Evolutionary conservation across 2,113 vertebrate species (phyloP), one percentile per base, ranked within the genome.

Genomic region (Alethe castanea): DNA sequence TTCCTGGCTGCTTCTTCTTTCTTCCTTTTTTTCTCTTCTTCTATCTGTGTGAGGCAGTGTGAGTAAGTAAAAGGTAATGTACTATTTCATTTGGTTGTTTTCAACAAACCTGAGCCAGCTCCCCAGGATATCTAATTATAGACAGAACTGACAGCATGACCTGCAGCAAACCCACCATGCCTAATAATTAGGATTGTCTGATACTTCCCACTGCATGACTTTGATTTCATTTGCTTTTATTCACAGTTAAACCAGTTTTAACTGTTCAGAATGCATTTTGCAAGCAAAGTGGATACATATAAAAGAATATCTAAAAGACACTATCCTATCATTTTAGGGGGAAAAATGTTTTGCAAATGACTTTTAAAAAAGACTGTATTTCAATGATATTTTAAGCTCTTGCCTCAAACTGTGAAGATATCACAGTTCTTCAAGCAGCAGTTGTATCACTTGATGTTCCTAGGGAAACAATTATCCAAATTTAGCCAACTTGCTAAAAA

Each of bases 21-120:
- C 96, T 99, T 99, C 90, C 33, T 98, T 72, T 94, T 98, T 96
- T 98, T 99, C 94, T 99, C 99, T 36, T 99, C 99, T 93, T 99
- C 99, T 83, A 97, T 90, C 99, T 99, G 69, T 78, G 69, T 96
- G 81, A 92, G 35, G 53, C 65, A 92, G 35, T 17, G 40, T 93
- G 81, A 81, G 59, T 85, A 60, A 95, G 67, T 73, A 88, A 89
- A 92, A 87, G 50, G 85, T 66, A 95, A 80, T 26, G 42, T 53
- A 73, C 28, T 84, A 26, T 52, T 90, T 74, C 3, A 23, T 86
- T 77, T 77, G 60, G 15, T 74, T 86, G 42, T 88, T 85, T 86
- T 61, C 78, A 74, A 53, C 45, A 70, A 44, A 74, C 29, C 48
- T 38, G 8, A 94, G 64, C 61, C 86, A 83, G 76, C 88, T 86